Base-by-base conservation (phyloP, 2,888 invertebrate genomes). In the Ctenicera cuprea region DNA sequence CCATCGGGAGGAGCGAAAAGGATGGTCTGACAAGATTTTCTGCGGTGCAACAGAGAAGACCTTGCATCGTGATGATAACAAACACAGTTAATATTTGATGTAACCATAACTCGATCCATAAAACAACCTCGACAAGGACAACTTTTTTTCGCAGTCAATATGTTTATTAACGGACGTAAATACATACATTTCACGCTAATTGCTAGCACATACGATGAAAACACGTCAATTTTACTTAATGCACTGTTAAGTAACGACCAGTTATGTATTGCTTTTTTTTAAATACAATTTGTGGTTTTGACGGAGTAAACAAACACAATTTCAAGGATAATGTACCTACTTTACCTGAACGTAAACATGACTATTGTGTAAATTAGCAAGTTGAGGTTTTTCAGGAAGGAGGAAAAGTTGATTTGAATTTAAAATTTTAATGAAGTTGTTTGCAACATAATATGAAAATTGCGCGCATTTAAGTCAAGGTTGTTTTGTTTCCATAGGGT, bases 71-170 rank as follows among this genome's bases (percentile, higher is more conserved):
- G 8, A 26, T 43, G 43, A 45, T 63, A 63, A 63, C 45, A 26
- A 26, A 41, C 22, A 63, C 41, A 63, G 45, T 45, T 45, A 63
- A 45, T 63, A 63, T 63, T n/a, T 63, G 63, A 63, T 63, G 45
- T 30, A 63, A 20, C 45, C 16, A 14, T 45, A 30, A 43, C 62
- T 41, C 3, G 30, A 11, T 9, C 12, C 63, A 45, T 63, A 63
- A 62, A 63, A 26, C n/a, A n/a, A 26, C 4, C 22, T 63, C 26
- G 14, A 63, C 63, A 63, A 63, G 63, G 63, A 45, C 63, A 45
- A 16, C 20, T 45, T 63, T 48, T 45, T 38, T 26, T 33, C 12
- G 1, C 9, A 30, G 54, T 30, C 30, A 54, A 54, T 54, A 54
- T 54, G 54, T 54, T 54, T 33, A 54, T 54, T 54, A 14, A 14